A percentile compares a stretch with the other conserved stretches of the same genome.
phyloP scores from a whole-genome alignment of 2,888 invertebrate species.

The Drosophila nr. medialis region DNA sequence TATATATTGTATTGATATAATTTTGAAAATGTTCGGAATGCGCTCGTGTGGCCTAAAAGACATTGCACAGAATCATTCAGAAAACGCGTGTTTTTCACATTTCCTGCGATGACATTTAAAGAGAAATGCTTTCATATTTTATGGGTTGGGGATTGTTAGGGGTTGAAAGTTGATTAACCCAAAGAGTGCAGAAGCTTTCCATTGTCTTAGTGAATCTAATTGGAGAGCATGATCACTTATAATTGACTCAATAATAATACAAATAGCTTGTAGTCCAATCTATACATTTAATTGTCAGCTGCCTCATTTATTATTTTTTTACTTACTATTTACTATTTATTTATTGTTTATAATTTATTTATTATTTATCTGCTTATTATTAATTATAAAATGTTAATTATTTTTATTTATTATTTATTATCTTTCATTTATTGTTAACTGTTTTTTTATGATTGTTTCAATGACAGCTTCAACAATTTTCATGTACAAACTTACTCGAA shows the following conservation, averaged over 20 bases:
- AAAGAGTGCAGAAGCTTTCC: not conserved
- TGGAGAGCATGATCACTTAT: not conserved
- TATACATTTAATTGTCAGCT: not conserved
- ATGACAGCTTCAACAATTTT: not conserved
- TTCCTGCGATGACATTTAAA: slow-evolving; percentile 13
- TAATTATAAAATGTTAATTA: not conserved
- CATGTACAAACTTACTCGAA: not conserved
- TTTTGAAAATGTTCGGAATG: slow-evolving; percentile 49
- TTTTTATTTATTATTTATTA: not conserved
- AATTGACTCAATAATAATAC: too few relatives aligned
- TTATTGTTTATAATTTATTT: not conserved
- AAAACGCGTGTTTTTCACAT: slow-evolving; percentile 44
- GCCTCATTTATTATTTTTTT: not conserved
- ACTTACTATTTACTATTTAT: not conserved
- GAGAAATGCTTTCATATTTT: slow-evolving; percentile 5
- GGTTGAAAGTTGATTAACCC: slow-evolving; percentile 45
- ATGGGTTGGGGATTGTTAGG: not conserved
- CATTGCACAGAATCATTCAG: slow-evolving; percentile 45
- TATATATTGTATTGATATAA: slow-evolving; percentile 8
- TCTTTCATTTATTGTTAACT: not conserved
- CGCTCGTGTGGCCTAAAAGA: slow-evolving; percentile 45
- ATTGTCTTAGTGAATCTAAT: not conserved
- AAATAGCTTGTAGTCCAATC: not conserved
- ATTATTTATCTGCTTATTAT: not conserved
- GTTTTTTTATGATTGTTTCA: not conserved